Percentiles rank a stretch among this genome's conserved stretches.
phyloP scores from a whole-genome alignment of 2,888 invertebrate species.

The Eupithecia insigniata region DNA sequence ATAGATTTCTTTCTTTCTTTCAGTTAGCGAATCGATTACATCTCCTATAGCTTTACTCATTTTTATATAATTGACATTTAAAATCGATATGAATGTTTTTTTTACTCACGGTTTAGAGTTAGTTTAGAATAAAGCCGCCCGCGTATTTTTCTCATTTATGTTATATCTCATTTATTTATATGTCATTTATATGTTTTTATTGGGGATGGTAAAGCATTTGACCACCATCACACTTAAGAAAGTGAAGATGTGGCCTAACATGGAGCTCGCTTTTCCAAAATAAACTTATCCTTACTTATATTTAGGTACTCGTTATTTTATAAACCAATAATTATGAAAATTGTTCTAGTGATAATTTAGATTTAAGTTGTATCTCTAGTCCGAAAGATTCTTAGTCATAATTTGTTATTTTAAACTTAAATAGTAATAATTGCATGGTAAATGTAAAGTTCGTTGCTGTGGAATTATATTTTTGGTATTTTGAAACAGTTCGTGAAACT shows the following conservation, averaged over 20 bases:
- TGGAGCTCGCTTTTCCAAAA: too few species aligned
- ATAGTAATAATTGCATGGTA: slow-evolving; percentile 34
- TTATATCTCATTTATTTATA: too few species aligned
- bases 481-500: slow-evolving; percentile 56
- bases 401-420: slow-evolving; percentile 61
- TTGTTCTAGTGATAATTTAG: slow-evolving; percentile 54
- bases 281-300: too few species aligned
- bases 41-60: too few species aligned
- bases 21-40: not conserved
- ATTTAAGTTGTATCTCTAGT: slow-evolving; percentile 77
- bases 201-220: too few species aligned
- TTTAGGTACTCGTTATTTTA: slow-evolving; percentile 46
- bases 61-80: not conserved
- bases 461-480: slow-evolving; percentile 45
- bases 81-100: slow-evolving; percentile 37
- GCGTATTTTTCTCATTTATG: slow-evolving; percentile 52
- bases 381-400: slow-evolving; percentile 76
- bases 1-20: too few species aligned
- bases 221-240: too few species aligned
- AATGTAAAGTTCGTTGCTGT: slow-evolving; percentile 48
- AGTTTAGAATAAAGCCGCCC: slow-evolving; percentile 48
- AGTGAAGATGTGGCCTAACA: too few species aligned
- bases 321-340: slow-evolving; percentile 57
- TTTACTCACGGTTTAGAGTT: slow-evolving; percentile 39
- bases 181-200: too few species aligned